Evolutionary conservation across 2,113 vertebrate genomes (phyloP), one percentile per base, ranked within the genome.

Genomic region (Buteo buteo): DNA sequence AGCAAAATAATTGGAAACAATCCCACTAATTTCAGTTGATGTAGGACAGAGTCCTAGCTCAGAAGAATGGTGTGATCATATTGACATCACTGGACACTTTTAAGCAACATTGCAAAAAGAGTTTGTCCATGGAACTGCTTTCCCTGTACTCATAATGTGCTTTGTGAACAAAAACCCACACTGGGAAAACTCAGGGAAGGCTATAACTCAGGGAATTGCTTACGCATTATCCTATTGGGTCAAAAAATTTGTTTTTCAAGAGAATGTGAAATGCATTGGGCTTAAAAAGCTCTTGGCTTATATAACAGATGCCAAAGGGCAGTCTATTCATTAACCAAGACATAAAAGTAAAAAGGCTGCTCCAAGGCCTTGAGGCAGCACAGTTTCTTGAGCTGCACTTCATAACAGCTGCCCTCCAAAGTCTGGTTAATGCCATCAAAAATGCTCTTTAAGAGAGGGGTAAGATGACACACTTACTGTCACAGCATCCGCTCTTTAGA

Each of bases 321-420:
- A 91, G 54, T 15, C 77, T 95, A 45, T 93, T 96, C 86, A 91
- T 87, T 95, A 95, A 50, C 50, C 66, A 77, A 93, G 85, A 91
- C 93, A 94, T 91, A 91, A 96, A 95, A 94, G 91, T 40, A 93
- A 91, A 91, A 94, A 95, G 78, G 89, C 91, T 91, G 73, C 81
- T 97, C 78, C 70, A 66, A 79, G 62, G 73, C 86, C 94, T 90
- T 42, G 65, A 94, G 88, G 95, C 94, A 96, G 52, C 34, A 74
- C 10, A 64, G 86, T 89, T 95, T 91, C 84, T 91, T 90, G 70
- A 95, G 84, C 78, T 85, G 54, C 6, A 3, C 96, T 88, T 93
- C 66, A 21, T 76, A 91, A 85, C 86, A 97, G 90, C 90, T 97
- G 93, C 85, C 84, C 85, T 94, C 82, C 66, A n/a, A 89, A 82